Percentiles rank a stretch among this genome's conserved stretches.
Evolutionary conservation across 2,888 invertebrate genomes (phyloP).

Genomic region (Drosophila incognita): DNA sequence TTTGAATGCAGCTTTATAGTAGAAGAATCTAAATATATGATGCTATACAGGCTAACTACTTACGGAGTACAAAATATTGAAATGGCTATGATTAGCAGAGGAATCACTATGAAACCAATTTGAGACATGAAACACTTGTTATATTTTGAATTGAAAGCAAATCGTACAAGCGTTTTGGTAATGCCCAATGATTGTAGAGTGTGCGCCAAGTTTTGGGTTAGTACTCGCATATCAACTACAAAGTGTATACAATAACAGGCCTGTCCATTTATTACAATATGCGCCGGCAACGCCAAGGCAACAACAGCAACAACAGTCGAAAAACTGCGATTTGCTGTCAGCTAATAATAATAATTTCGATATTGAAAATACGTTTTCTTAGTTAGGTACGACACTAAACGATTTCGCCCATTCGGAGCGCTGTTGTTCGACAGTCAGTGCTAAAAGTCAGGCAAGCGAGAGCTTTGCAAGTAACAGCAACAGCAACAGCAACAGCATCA

Average conservation of each 20-base stretch:
- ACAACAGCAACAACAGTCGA: constrained; percentile 65
- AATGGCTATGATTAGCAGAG: not conserved
- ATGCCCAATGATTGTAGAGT: constrained; percentile 39
- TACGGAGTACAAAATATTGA: not conserved
- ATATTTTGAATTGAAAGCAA: constrained; percentile 5
- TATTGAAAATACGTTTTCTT: constrained; percentile 84
- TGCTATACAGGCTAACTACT: not conserved
- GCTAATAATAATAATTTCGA: constrained; percentile 83
- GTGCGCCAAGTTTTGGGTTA: constrained; percentile 48
- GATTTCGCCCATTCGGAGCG: constrained; percentile 74
- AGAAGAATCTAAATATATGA: not conserved
- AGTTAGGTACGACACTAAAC: constrained; percentile 83
- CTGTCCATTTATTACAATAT: constrained; percentile 80
- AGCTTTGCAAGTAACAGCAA: constrained; percentile 26
- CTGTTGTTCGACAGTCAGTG: constrained; percentile 57
- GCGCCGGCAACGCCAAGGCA: constrained; percentile 66
- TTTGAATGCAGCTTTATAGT: not conserved
- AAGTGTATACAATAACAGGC: constrained; percentile 71
- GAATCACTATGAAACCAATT: not conserved
- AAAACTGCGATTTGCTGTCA: constrained; percentile 82
- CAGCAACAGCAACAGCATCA: constrained; percentile 32
- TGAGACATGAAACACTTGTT: not conserved
- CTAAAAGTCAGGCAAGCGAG: constrained; percentile 76
- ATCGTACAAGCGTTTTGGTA: not conserved
- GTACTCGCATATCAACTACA: constrained; percentile 71